Evolutionary conservation across 2,797 vertebrate genomes (phyloP).

Genomic region (Trachops cirrhosus): DNA sequence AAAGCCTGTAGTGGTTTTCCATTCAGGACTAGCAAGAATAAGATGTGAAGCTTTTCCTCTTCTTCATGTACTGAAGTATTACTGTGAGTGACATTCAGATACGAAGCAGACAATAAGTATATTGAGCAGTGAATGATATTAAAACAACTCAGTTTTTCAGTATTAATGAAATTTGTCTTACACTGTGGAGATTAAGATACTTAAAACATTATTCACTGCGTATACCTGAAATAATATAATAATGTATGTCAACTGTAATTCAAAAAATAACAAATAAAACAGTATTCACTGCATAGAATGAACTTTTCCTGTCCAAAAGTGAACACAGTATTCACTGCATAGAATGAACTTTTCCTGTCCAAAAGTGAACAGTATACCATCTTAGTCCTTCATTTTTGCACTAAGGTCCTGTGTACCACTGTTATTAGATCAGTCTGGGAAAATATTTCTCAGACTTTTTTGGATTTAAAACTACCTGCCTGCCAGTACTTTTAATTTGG

Average conservation of each 20-base stretch:
- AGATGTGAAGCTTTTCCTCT: background rate
- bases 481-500: constrained; percentile 44
- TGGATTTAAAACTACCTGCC: constrained; percentile 44
- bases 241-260: background rate
- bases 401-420: constrained; percentile 4
- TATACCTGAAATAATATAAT: background rate
- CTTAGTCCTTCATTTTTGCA: constrained; percentile 36
- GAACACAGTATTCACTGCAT: background rate
- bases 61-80: background rate
- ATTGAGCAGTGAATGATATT: background rate
- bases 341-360: background rate
- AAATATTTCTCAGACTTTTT: constrained; percentile 64
- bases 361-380: constrained; percentile 45
- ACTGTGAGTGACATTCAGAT: background rate
- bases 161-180: background rate
- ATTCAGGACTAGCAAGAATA: background rate
- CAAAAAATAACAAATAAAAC: background rate
- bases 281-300: background rate
- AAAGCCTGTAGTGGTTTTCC: background rate
- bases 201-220: background rate
- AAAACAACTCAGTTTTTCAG: background rate
- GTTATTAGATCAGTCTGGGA: constrained; percentile 51
- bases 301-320: background rate
- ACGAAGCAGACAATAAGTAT: background rate
- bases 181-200: background rate